Conservation (phyloP, 2,113 vertebrate genomes). For the Tautogolabrus adspersus region DNA sequence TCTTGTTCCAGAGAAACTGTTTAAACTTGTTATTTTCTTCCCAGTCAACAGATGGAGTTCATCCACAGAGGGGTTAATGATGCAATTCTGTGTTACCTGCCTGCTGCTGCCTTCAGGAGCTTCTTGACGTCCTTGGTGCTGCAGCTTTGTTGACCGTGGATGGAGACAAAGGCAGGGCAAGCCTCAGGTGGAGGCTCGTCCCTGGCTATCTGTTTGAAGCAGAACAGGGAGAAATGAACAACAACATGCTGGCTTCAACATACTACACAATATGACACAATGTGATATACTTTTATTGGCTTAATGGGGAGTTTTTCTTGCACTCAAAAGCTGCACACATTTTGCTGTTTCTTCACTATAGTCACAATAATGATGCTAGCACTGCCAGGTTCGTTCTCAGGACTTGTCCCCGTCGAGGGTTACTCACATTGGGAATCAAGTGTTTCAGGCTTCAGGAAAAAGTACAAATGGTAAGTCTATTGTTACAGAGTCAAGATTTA, state of each 20-base stretch:
- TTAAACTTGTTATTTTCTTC: background rate
- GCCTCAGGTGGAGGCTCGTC: conserved; percentile 91
- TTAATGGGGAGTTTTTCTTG: no score
- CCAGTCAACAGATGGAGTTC: background rate
- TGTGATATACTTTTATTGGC: no score
- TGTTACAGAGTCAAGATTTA: background rate
- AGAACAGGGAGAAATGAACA: conserved; percentile 27
- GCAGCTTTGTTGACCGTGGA: conserved; percentile 92
- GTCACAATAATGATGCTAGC: background rate
- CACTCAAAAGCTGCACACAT: no score
- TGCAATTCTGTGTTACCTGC: conserved; percentile 85
- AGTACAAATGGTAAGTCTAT: background rate
- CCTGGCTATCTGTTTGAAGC: conserved; percentile 88
- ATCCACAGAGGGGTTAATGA: background rate
- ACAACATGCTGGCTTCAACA: background rate
- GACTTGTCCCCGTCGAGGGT: background rate
- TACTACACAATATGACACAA: background rate
- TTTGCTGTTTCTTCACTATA: no score
- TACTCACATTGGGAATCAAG: background rate
- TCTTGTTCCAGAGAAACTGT: no score
- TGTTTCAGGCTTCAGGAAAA: conserved; percentile 1
- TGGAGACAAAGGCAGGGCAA: conserved; percentile 91
- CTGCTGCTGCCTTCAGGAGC: conserved; percentile 91
- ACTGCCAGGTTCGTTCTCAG: background rate
- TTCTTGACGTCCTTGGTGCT: conserved; percentile 93